A percentile compares a stretch with the other conserved stretches of the same genome.
These are phyloP conservation scores for Albula glossodonta DNA, from an alignment of 2,113 vertebrate species.

Conservation along the genomic window DNA sequence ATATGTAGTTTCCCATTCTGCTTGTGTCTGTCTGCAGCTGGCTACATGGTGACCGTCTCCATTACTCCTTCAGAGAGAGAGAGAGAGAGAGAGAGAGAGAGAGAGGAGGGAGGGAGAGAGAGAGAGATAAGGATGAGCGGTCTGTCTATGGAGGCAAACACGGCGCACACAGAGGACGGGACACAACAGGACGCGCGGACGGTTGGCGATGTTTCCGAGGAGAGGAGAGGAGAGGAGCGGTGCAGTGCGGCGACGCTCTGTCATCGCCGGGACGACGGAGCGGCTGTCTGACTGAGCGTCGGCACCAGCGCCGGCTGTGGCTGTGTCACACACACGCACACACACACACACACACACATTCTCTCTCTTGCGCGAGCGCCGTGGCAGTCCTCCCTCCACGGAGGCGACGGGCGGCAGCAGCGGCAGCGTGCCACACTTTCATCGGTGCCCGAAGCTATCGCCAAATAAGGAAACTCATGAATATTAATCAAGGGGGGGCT, in stretches of 20 bases:
- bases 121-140: slow-evolving; percentile 38
- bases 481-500: slow-evolving; percentile 60
- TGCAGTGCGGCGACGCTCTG: slow-evolving; percentile 36
- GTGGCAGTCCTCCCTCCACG: not conserved
- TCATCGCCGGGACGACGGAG: slow-evolving; percentile 30
- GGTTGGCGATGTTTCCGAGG: slow-evolving; percentile 23
- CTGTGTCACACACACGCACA: not conserved
- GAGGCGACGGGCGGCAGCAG: slow-evolving; percentile 32
- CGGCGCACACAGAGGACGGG: slow-evolving; percentile 21
- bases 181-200: slow-evolving; percentile 4
- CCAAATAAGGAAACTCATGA: slow-evolving; percentile 65
- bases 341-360: not conserved
- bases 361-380: not conserved
- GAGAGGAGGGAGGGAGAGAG: slow-evolving; percentile 29
- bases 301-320: slow-evolving; percentile 16
- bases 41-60: slow-evolving; percentile 93
- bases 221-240: not conserved
- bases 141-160: slow-evolving; percentile 17
- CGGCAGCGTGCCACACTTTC: slow-evolving; percentile 41
- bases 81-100: slow-evolving; percentile 31
- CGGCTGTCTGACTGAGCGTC: not conserved
- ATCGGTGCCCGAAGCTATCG: slow-evolving; percentile 48
- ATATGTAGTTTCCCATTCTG: slow-evolving; percentile 88
- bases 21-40: slow-evolving; percentile 67
- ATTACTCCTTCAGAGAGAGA: slow-evolving; percentile 71